Percentiles rank a stretch among this genome's conserved stretches.
phyloP scores from a whole-genome alignment of 2,797 vertebrate species.

The Cossypha dichroa region DNA sequence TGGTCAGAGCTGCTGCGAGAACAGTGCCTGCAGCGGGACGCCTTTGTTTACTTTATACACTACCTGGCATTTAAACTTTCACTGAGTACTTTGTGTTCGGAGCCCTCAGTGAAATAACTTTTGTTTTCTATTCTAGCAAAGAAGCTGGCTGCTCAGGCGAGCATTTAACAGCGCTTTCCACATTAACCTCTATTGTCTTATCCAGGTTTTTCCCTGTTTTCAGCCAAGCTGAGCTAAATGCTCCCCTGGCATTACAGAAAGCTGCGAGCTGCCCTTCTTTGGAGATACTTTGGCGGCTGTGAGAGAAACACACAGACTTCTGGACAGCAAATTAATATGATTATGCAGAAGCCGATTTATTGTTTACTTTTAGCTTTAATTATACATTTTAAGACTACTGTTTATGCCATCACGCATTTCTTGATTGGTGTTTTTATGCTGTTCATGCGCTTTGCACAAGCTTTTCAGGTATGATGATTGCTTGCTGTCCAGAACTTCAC shows the following conservation, averaged over 20 bases:
- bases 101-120: constrained; percentile 18
- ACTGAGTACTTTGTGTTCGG: constrained; percentile 27
- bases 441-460: too few relatives aligned
- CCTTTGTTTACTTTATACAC: constrained; percentile 58
- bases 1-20: background rate
- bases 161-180: background rate
- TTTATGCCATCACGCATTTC: too few relatives aligned
- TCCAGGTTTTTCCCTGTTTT: background rate
- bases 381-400: too few relatives aligned
- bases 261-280: background rate
- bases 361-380: too few relatives aligned
- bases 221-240: background rate
- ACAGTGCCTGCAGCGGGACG: constrained; percentile 36
- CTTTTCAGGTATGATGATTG: too few relatives aligned
- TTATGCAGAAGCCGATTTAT: too few relatives aligned
- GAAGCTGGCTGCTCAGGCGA: background rate
- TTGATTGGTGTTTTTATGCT: too few relatives aligned
- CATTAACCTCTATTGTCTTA: background rate
- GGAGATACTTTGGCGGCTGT: background rate
- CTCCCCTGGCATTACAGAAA: background rate
- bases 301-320: too few relatives aligned
- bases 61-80: constrained; percentile 48
- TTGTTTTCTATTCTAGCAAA: background rate
- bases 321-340: too few relatives aligned
- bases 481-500: too few relatives aligned